Evolutionary conservation across 2,888 invertebrate species (phyloP).

Genomic region (Ophion ventricosus): DNA sequence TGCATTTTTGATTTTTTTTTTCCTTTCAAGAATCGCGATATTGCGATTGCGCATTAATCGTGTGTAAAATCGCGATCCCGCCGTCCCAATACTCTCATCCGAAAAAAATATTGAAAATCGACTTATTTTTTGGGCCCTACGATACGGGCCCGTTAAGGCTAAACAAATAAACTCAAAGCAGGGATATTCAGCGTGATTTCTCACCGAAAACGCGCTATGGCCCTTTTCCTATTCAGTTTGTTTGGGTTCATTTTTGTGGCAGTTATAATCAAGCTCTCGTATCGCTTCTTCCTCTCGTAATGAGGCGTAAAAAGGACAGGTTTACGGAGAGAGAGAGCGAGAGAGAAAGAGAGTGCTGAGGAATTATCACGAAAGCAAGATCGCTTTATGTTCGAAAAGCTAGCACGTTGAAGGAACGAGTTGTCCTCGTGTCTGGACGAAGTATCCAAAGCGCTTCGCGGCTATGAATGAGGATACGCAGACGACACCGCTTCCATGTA

Average conservation of each 20-base stretch:
- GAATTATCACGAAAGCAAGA: conserved; percentile 19
- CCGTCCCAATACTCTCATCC: no score
- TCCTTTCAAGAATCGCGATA: no score
- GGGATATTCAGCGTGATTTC: no score
- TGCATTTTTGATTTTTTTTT: no score
- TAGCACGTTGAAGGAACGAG: background rate
- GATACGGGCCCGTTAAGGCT: no score
- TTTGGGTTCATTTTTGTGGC: background rate
- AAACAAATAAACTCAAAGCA: no score
- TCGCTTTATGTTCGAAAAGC: conserved; percentile 18
- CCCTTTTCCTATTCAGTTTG: no score
- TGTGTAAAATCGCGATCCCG: no score
- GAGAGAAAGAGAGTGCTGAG: background rate
- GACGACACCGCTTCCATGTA: conserved; percentile 5
- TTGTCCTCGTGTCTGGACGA: conserved; percentile 7
- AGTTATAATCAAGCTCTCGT: background rate
- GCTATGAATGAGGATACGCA: conserved; percentile 1
- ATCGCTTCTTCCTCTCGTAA: background rate
- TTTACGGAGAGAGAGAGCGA: background rate
- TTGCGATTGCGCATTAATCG: no score
- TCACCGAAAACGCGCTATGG: no score
- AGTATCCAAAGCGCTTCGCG: conserved; percentile 8
- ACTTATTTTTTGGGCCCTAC: no score
- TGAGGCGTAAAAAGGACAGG: background rate
- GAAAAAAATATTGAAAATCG: no score